Evolutionary conservation across 2,797 vertebrate species (phyloP), one percentile per base, ranked within the genome.

Genomic region (Gambelia wislizenii): DNA sequence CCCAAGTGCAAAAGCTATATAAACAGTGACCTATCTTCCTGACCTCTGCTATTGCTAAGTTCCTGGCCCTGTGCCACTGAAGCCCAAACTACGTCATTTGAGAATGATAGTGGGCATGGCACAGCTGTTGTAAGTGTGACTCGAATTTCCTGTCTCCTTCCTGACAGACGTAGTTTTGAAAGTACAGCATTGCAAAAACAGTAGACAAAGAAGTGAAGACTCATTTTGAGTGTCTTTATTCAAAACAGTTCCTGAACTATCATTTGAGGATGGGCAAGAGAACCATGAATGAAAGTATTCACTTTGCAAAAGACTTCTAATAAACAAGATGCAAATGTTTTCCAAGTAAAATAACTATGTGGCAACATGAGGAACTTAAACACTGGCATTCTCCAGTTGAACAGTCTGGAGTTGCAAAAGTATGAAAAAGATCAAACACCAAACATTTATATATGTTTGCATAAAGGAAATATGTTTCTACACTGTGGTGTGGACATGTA

Each of bases 81-180:
- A 94, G 96, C 97, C 95, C 74, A 91, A 96, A 91, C 94, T 80
- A 97, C 97, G 97, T 98, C 97, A 97, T 90, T 95, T 86, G 93
- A 94, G 96, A 94, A 95, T 92, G 96, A 97, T 95, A 97, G 97
- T 95, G 95, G 97, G 97, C 96, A 97, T 93, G 96, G 96, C 91
- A 84, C 97, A 97, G 97, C 97, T 97, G 97, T 96, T 96, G 93
- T 93, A 95, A 97, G 97, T 96, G 97, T 98, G 98, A 98, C 97
- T 98, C 97, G 97, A 97, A 97, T 97, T 98, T 99, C 99, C 98
- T 98, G 98, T 98, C 98, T 98, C 98, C 98, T 98, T 99, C 98
- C 98, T 98, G 97, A 98, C 96, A 96, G 95, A 96, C 95, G 91
- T 95, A 96, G 95, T 95, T 96, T 95, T 95, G 94, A 97, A 97